A percentile compares a stretch with the other conserved stretches of the same genome.
These are phyloP conservation scores for Gavialis gangeticus DNA, from an alignment of 2,113 vertebrate species.

Conservation along the genomic window DNA sequence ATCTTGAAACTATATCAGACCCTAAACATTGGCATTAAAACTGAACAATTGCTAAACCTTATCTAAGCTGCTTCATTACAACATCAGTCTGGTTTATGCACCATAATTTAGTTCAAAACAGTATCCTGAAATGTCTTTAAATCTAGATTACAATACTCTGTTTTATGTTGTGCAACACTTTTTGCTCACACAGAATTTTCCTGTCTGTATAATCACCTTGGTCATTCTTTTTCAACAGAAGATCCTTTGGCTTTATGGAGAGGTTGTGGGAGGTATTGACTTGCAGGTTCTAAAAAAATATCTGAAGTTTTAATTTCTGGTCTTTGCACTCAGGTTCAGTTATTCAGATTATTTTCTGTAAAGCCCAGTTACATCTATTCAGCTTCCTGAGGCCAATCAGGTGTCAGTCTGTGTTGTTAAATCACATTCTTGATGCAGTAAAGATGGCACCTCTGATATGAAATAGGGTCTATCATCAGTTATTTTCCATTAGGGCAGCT, in stretches of 20 bases:
- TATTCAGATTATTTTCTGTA: slow-evolving; percentile 45
- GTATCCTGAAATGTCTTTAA: background rate
- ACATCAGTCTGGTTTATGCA: background rate
- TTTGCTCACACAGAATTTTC: background rate
- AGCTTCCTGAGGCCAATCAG: slow-evolving; percentile 1
- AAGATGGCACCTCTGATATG: background rate
- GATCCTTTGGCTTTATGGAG: background rate
- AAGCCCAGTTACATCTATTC: slow-evolving; percentile 19
- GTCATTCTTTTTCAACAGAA: slow-evolving; percentile 33
- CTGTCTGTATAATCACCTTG: background rate
- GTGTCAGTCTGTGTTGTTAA: slow-evolving; percentile 23
- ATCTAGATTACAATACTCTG: background rate
- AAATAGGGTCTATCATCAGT: background rate
- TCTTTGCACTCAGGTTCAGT: slow-evolving; percentile 19
- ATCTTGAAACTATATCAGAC: background rate
- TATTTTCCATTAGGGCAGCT: background rate
- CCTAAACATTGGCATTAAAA: background rate
- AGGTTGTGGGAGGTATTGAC: slow-evolving; percentile 10
- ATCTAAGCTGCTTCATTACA: background rate
- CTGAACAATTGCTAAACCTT: background rate
- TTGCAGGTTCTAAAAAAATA: background rate
- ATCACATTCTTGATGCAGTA: slow-evolving; percentile 12
- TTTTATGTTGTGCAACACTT: background rate
- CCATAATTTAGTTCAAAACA: background rate
- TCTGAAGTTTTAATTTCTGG: slow-evolving; percentile 1